phyloP scores from a whole-genome alignment of 2,888 invertebrate species.

The Luperina nickerlii region DNA sequence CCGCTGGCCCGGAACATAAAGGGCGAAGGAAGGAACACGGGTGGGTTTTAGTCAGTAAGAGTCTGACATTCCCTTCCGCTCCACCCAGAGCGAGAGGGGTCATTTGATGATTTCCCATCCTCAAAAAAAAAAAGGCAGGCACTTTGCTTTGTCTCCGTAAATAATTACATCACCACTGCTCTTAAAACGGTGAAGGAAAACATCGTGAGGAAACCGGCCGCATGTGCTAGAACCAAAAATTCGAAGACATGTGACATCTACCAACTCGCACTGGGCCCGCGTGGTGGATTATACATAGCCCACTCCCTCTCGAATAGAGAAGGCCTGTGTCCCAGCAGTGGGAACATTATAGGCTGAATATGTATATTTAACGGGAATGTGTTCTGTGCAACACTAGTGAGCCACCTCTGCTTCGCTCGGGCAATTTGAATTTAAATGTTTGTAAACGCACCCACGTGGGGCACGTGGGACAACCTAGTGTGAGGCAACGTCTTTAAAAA shows the following conservation, averaged over 20 bases:
- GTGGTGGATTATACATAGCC: not conserved
- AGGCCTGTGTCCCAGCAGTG: not conserved
- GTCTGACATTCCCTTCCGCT: too few species aligned
- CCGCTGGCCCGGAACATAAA: too few species aligned
- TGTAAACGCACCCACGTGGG: too few species aligned
- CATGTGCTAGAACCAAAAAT: not conserved
- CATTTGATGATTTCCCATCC: too few species aligned
- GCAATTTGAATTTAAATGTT: too few species aligned
- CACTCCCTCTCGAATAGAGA: not conserved
- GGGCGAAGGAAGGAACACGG: too few species aligned
- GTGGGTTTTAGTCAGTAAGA: too few species aligned
- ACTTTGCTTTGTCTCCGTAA: not conserved
- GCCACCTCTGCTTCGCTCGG: not conserved
- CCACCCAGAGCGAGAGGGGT: too few species aligned
- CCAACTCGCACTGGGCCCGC: not conserved
- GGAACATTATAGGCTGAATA: not conserved
- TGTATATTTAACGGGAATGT: not conserved
- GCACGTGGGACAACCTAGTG: too few species aligned
- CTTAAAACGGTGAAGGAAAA: not conserved
- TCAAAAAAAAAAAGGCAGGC: too few species aligned
- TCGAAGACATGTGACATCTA: not conserved
- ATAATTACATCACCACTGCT: not conserved
- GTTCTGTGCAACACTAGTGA: not conserved
- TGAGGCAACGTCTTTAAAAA: too few species aligned
- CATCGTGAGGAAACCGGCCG: not conserved